These are phyloP conservation scores for Liposcelis brunnea DNA, from an alignment of 2,888 invertebrate genomes.

Conservation along the genomic window DNA sequence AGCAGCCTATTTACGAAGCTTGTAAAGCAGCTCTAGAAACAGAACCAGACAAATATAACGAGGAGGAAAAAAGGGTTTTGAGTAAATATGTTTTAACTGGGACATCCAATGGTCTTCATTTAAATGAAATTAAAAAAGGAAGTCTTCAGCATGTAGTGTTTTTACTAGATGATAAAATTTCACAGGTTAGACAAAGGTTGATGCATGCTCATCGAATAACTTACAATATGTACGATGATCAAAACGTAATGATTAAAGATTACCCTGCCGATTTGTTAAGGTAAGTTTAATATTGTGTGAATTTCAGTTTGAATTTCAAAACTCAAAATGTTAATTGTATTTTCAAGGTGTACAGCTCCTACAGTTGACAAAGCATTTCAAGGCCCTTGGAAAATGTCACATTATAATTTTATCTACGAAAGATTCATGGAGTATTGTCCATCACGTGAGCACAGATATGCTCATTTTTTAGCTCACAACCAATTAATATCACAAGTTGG, in stretches of 20 bases:
- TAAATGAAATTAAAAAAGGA: constrained; percentile 34
- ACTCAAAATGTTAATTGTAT: neutral
- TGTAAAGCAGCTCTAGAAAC: constrained; percentile 35
- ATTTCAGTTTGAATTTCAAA: constrained; percentile 1
- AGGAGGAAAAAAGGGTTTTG: constrained; percentile 52
- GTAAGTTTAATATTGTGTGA: constrained; percentile 19
- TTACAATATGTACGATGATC: too few species aligned
- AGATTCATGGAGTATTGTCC: constrained; percentile 75
- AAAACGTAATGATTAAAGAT: constrained; percentile 46
- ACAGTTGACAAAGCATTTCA: constrained; percentile 30
- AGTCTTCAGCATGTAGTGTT: too few species aligned
- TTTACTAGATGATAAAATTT: too few species aligned
- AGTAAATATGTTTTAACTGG: constrained; percentile 69
- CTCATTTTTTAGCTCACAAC: constrained; percentile 65
- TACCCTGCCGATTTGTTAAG: constrained; percentile 52
- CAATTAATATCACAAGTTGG: constrained; percentile 23
- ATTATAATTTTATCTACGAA: constrained; percentile 54
- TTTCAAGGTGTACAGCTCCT: constrained; percentile 13
- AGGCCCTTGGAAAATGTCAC: constrained; percentile 71
- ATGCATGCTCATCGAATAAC: too few species aligned
- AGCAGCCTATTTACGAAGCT: constrained; percentile 46
- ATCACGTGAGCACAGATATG: constrained; percentile 58
- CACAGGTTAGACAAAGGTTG: too few species aligned
- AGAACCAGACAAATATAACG: constrained; percentile 23
- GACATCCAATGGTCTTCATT: constrained; percentile 60